Conservation (phyloP, 2,113 vertebrate genomes). For the Aegotheles bennettii region DNA sequence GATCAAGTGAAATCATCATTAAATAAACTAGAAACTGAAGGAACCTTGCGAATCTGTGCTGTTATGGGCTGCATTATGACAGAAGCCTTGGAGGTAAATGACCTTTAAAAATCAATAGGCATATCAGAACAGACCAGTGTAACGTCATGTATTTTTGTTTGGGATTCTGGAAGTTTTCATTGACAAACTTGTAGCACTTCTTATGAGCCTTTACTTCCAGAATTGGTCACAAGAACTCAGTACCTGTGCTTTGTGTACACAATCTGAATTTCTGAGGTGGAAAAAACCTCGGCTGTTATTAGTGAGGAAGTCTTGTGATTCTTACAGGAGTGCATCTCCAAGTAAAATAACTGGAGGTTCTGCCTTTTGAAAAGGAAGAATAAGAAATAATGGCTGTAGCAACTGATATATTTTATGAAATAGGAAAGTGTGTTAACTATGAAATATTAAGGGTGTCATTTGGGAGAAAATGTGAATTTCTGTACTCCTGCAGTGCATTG, state of each 20-base stretch:
- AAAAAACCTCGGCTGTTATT: neutral
- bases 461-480: neutral
- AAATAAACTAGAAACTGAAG: constrained; percentile 91
- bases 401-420: neutral
- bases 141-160: neutral
- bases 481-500: neutral
- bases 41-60: constrained; percentile 89
- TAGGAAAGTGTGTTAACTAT: neutral
- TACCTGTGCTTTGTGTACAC: neutral
- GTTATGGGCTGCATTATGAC: constrained; percentile 99
- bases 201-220: neutral
- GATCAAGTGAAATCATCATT: constrained; percentile 96
- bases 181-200: neutral
- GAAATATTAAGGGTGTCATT: neutral
- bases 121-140: neutral
- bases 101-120: neutral
- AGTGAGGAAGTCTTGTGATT: neutral
- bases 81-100: constrained; percentile 90
- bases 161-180: neutral
- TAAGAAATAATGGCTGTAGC: neutral
- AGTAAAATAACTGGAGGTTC: neutral
- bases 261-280: neutral
- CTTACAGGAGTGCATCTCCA: neutral
- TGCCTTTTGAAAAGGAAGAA: neutral
- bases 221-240: neutral